phyloP scores from a whole-genome alignment of 1,140 invertebrate species.

The Solenopsis fugax region DNA sequence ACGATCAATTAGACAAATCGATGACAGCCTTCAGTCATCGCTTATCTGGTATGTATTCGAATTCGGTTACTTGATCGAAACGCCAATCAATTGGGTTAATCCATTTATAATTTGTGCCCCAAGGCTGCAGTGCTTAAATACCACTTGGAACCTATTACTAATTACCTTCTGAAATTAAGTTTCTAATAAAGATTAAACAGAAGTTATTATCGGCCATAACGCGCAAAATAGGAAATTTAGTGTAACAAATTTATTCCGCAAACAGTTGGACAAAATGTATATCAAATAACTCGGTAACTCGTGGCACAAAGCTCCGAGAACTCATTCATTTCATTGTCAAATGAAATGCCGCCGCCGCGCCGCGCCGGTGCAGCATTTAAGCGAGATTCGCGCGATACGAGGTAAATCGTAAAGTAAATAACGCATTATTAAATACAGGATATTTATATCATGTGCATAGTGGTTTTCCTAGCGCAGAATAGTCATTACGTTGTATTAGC shows the following conservation, averaged over 20 bases:
- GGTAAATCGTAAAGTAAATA: slow-evolving; percentile 56
- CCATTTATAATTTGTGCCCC: slow-evolving; percentile 40
- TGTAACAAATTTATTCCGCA: slow-evolving; percentile 30
- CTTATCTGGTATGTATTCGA: slow-evolving; percentile 12
- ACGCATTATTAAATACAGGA: slow-evolving; percentile 47
- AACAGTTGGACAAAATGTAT: slow-evolving; percentile 31
- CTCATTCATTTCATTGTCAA: slow-evolving; percentile 56
- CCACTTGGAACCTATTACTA: background rate
- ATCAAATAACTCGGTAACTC: slow-evolving; percentile 28
- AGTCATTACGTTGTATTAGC: slow-evolving; percentile 41
- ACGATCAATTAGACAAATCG: slow-evolving; percentile 23
- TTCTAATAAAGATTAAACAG: background rate
- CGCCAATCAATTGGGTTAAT: slow-evolving; percentile 28
- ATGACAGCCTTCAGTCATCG: slow-evolving; percentile 18
- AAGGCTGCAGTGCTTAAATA: slow-evolving; percentile 15
- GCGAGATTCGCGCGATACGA: slow-evolving; percentile 12
- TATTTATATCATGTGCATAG: slow-evolving; percentile 32
- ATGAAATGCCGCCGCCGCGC: slow-evolving; percentile 30
- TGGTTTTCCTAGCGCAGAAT: background rate
- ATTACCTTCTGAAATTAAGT: slow-evolving; percentile 4
- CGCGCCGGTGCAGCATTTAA: slow-evolving; percentile 36
- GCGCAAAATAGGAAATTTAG: slow-evolving; percentile 28
- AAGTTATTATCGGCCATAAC: slow-evolving; percentile 2
- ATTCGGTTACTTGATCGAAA: slow-evolving; percentile 49
- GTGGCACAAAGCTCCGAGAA: background rate